Conservation (phyloP, 2,797 vertebrate genomes). For the Chrosomus eos region DNA sequence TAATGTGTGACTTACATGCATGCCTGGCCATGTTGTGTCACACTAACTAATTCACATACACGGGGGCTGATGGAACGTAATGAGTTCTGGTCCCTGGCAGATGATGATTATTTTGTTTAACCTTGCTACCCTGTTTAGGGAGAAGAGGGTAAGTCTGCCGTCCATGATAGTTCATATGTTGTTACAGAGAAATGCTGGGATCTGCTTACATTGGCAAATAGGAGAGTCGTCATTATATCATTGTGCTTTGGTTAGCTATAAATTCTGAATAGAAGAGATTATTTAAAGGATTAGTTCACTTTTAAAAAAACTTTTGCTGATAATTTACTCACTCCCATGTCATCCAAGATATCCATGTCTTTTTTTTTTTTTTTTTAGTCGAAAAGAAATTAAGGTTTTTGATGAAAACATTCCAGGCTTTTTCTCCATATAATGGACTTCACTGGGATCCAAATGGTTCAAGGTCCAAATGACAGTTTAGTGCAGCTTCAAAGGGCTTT, state of each 20-base stretch:
- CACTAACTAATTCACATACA: slow-evolving; percentile 74
- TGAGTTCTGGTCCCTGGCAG: slow-evolving; percentile 70
- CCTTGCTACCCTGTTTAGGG: slow-evolving; percentile 66
- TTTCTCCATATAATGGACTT: too few species aligned
- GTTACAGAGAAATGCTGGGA: not conserved
- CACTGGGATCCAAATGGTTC: too few species aligned
- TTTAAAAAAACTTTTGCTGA: too few species aligned
- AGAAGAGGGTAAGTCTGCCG: not conserved
- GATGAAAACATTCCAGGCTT: too few species aligned
- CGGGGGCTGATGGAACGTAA: slow-evolving; percentile 71
- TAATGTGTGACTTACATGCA: slow-evolving; percentile 58
- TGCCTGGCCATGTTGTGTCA: slow-evolving; percentile 65
- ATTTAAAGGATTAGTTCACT: too few species aligned
- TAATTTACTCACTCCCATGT: too few species aligned
- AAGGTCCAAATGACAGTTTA: too few species aligned
- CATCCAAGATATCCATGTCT: too few species aligned
- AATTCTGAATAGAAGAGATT: not conserved
- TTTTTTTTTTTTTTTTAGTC: too few species aligned
- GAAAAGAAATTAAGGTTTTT: too few species aligned
- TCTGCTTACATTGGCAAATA: not conserved
- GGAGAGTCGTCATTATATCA: not conserved
- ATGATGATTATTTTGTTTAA: slow-evolving; percentile 76
- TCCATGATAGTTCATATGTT: not conserved
- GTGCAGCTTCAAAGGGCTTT: too few species aligned
- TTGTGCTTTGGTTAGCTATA: not conserved